These are phyloP conservation scores for Drosophila aff. DNA, from an alignment of 1,140 invertebrate species.

Conservation along the genomic window DNA sequence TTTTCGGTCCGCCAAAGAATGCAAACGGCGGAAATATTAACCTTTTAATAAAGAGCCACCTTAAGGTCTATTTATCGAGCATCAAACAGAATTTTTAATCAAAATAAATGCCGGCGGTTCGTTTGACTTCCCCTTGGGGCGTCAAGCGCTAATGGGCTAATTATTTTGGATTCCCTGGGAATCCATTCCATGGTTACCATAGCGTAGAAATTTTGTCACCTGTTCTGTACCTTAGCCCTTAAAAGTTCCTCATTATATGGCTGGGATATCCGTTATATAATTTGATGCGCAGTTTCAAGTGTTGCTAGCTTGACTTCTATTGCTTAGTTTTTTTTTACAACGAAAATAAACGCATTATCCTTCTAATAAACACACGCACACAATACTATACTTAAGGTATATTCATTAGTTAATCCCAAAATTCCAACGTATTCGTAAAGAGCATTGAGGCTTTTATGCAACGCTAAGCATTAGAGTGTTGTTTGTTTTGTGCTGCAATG, in stretches of 20 bases:
- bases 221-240: not conserved
- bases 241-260: not conserved
- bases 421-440: not conserved
- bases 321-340: too few relatives aligned
- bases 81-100: conserved; percentile 49
- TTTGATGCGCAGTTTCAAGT: too few relatives aligned
- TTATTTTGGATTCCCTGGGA: conserved; percentile 6
- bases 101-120: conserved; percentile 31
- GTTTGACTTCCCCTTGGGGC: conserved; percentile 6
- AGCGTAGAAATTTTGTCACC: conserved; percentile 1
- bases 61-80: conserved; percentile 55
- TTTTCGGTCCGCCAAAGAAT: conserved; percentile 16
- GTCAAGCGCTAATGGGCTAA: conserved; percentile 24
- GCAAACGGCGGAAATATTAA: conserved; percentile 49
- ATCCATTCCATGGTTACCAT: conserved; percentile 1
- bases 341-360: too few relatives aligned
- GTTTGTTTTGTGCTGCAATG: not conserved
- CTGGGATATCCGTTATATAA: too few relatives aligned
- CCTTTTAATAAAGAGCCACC: conserved; percentile 56
- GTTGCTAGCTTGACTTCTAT: too few relatives aligned
- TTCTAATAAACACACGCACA: too few relatives aligned
- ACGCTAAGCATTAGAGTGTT: not conserved
- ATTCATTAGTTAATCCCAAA: not conserved
- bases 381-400: too few relatives aligned
- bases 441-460: not conserved